Conservation (phyloP, 2,888 invertebrate genomes). For the Heliconius sara region DNA sequence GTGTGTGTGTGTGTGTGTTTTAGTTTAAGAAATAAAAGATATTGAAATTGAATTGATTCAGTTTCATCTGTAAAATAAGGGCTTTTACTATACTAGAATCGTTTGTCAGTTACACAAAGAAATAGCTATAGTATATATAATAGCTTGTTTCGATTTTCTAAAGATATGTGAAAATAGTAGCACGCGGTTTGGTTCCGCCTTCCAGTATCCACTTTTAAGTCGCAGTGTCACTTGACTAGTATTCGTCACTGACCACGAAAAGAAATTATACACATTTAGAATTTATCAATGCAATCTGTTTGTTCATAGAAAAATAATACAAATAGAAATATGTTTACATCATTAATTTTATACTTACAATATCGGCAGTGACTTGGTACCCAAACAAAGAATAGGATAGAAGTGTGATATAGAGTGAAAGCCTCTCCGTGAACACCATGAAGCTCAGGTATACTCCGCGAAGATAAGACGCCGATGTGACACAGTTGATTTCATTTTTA, state of each 20-base stretch:
- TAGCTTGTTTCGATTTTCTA: background rate
- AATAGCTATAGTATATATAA: too few relatives aligned
- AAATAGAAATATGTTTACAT: background rate
- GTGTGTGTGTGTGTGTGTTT: background rate
- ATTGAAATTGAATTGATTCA: background rate
- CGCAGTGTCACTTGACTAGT: background rate
- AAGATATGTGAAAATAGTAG: background rate
- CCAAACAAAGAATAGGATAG: slow-evolving; percentile 89
- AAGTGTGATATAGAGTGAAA: slow-evolving; percentile 92
- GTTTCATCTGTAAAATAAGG: background rate
- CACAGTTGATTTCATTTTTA: slow-evolving; percentile 86
- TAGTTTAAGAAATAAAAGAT: background rate
- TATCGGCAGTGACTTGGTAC: slow-evolving; percentile 82
- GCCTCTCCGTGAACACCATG: slow-evolving; percentile 93
- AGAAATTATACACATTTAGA: too few relatives aligned
- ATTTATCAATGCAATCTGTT: too few relatives aligned
- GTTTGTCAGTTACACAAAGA: too few relatives aligned
- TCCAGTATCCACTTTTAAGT: background rate
- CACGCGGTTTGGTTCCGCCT: background rate
- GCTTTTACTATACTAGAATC: too few relatives aligned
- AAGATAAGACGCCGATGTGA: slow-evolving; percentile 86
- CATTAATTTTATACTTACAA: slow-evolving; percentile 65
- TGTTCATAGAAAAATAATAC: too few relatives aligned
- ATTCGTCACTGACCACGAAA: too few relatives aligned
- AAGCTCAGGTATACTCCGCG: slow-evolving; percentile 87